Base-by-base conservation (phyloP, 2,797 vertebrate species). In the Emys orbicularis region DNA sequence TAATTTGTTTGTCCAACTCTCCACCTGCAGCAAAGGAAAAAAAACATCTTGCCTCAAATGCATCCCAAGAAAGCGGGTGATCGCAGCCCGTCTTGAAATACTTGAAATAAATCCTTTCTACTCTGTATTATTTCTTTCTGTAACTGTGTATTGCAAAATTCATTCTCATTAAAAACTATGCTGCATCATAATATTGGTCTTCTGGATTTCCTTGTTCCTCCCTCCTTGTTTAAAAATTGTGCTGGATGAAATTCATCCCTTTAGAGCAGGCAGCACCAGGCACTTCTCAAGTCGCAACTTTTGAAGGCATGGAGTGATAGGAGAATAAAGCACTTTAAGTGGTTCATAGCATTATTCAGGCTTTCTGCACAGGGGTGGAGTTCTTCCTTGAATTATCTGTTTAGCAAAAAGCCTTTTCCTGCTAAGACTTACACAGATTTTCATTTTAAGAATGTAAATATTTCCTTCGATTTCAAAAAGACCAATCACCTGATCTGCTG, bases 121-220 rank as follows among this genome's bases (percentile, higher is more conserved):
- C 8, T 59, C 9, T 37, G 34, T 21, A n/a, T 65, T n/a, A 18
- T n/a, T 65, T 65, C 16, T 65, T 8, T 65, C 61, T 65, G 16
- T n/a, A 65, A 19, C n/a, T 18, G 34, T 34, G 16, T 10, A 34
- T 53, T 86, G 29, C 61, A 29, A 8, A 91, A 87, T 68, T 89
- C 5, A 44, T 79, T n/a, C 15, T 74, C 80, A 96, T 96, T 96
- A 97, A 97, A 65, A 97, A 31, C n/a, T 37, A 83, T 34, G 49
- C 18, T 1, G 87, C 95, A 96, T 94, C 31, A 12, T 41, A 59
- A 16, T 47, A 56, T 1, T 18, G n/a, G 27, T 79, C 52, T 89
- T 37, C 52, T 1, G 15, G 1, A 1, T 21, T 86, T 96, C 19
- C 87, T 61, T n/a, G 15, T 23, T 57, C 83, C 16, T 74, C 31